phyloP scores from a whole-genome alignment of 2,888 invertebrate species.

The Emesis russula region DNA sequence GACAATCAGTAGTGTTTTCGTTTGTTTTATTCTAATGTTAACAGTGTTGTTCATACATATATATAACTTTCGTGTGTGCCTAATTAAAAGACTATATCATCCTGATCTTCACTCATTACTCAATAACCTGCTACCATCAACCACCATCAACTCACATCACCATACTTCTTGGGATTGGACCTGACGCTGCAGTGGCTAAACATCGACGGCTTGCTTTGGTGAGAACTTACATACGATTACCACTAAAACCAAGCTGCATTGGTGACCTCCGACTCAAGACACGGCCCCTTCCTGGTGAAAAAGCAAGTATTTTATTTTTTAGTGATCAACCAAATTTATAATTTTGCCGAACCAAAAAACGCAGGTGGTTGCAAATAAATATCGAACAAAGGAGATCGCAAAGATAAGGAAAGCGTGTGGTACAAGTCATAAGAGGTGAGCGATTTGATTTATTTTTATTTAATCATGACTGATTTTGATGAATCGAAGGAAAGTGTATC shows the following conservation, averaged over 20 bases:
- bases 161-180: too few species aligned
- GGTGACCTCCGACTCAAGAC: neutral
- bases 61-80: too few species aligned
- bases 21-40: too few species aligned
- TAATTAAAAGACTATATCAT: too few species aligned
- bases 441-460: constrained; percentile 27
- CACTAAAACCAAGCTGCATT: neutral
- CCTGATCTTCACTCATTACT: too few species aligned
- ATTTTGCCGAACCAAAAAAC: neutral
- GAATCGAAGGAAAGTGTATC: neutral
- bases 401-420: neutral
- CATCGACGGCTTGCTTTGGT: too few species aligned
- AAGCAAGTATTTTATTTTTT: neutral
- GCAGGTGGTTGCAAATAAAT: neutral
- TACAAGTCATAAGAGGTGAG: constrained; percentile 27
- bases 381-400: neutral
- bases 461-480: neutral
- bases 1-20: too few species aligned
- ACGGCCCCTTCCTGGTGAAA: neutral
- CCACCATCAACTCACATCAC: too few species aligned
- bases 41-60: too few species aligned
- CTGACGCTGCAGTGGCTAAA: too few species aligned
- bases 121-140: too few species aligned
- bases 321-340: neutral
- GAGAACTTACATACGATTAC: too few species aligned